A percentile compares a stretch with the other conserved stretches of the same genome.
phyloP scores from a whole-genome alignment of 2,888 invertebrate genomes.

The Allygus modestus region DNA sequence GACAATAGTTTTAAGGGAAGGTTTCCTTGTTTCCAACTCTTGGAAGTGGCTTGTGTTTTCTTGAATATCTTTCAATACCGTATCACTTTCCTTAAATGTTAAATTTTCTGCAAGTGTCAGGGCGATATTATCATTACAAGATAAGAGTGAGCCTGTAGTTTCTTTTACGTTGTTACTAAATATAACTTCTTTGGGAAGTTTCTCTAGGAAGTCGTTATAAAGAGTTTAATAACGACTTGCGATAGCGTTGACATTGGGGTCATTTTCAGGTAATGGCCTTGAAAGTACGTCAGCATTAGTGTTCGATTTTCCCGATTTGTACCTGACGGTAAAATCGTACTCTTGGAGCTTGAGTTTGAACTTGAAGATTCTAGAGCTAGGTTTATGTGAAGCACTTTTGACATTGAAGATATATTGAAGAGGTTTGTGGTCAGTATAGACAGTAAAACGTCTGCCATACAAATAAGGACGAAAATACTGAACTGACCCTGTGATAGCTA shows the following conservation, averaged over 20 bases:
- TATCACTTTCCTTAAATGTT: not conserved
- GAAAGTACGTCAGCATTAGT: slow-evolving; percentile 6
- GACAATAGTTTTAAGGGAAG: not conserved
- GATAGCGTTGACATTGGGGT: no score
- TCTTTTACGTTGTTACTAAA: slow-evolving; percentile 12
- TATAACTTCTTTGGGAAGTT: not conserved
- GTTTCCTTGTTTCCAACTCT: not conserved
- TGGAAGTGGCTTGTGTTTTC: slow-evolving; percentile 17
- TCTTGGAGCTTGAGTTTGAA: slow-evolving; percentile 20
- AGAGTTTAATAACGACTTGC: no score
- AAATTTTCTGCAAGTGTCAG: not conserved
- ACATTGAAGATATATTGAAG: slow-evolving; percentile 17
- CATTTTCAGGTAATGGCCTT: not conserved
- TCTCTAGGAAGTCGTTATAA: not conserved
- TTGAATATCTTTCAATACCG: not conserved
- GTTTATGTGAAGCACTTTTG: not conserved
- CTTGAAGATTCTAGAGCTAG: not conserved
- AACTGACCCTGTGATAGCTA: slow-evolving; percentile 52
- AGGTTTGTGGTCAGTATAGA: slow-evolving; percentile 50
- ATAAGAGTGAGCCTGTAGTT: not conserved
- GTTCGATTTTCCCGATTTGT: slow-evolving; percentile 16
- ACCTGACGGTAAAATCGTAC: slow-evolving; percentile 1
- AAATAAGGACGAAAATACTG: slow-evolving; percentile 47
- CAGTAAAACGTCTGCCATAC: slow-evolving; percentile 31
- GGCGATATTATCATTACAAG: slow-evolving; percentile 13